Conservation (phyloP, 2,113 vertebrate species). For the Strigops habroptila region DNA sequence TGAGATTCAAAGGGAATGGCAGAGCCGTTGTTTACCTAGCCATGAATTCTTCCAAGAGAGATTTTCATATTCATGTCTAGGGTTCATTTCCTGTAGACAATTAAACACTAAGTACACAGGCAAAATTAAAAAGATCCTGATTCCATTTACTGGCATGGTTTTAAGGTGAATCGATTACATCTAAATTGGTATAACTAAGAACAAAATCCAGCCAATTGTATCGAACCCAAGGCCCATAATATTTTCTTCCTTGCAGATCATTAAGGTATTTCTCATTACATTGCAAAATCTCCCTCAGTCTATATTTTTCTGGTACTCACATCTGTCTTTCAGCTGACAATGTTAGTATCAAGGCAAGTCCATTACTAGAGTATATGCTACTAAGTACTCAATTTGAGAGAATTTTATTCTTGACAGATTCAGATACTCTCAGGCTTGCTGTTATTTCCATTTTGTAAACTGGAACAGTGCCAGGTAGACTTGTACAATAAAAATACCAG, state of each 20-base stretch:
- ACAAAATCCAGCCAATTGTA: background rate
- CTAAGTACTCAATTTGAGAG: background rate
- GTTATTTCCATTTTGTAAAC: background rate
- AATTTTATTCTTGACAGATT: background rate
- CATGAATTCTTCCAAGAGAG: background rate
- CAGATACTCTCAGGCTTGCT: background rate
- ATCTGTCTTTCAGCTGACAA: background rate
- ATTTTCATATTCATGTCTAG: background rate
- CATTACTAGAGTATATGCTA: background rate
- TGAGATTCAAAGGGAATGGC: background rate
- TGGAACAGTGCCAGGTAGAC: background rate
- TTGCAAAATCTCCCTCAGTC: background rate
- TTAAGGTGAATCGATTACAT: background rate
- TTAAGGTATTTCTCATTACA: background rate
- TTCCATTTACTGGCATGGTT: background rate
- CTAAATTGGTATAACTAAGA: background rate
- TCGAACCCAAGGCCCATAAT: background rate
- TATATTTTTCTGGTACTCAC: background rate
- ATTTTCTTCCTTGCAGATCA: background rate
- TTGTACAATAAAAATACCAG: background rate
- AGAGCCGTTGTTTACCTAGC: background rate
- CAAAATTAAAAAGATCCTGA: background rate
- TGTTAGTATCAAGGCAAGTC: background rate
- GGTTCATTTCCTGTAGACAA: background rate
- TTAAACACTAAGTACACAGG: background rate